A percentile compares a stretch with the other conserved stretches of the same genome.
phyloP scores from a whole-genome alignment of 2,797 vertebrate genomes.

The Scolopax bukidnonensis region DNA sequence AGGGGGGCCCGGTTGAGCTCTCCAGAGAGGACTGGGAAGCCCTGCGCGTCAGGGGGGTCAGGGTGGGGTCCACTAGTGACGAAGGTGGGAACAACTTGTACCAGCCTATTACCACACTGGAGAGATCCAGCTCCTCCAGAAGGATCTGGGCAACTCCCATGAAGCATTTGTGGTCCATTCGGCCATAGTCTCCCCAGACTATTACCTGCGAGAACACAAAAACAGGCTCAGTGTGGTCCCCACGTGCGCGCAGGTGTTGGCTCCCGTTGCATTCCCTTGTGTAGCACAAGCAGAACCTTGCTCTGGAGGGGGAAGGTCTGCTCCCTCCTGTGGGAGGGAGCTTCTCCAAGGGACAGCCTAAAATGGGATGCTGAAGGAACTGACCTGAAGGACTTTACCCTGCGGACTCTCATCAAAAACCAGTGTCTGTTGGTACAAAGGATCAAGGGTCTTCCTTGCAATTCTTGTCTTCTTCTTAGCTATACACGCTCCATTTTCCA shows the following conservation, averaged over 20 bases:
- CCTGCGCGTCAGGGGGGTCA: slow-evolving; percentile 93
- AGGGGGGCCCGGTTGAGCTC: slow-evolving; percentile 92
- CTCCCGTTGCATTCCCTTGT: not conserved
- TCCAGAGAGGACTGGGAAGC: slow-evolving; percentile 97
- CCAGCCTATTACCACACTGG: slow-evolving; percentile 99
- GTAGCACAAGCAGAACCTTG: not conserved
- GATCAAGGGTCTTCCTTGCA: slow-evolving; percentile 97
- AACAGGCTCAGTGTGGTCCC: slow-evolving; percentile 3
- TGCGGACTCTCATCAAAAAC: slow-evolving; percentile 96
- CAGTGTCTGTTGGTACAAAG: slow-evolving; percentile 95
- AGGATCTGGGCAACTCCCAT: slow-evolving; percentile 99
- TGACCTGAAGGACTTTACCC: slow-evolving; percentile 98
- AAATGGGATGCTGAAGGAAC: slow-evolving; percentile 48
- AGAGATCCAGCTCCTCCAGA: slow-evolving; percentile 96
- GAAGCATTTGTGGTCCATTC: slow-evolving; percentile 99
- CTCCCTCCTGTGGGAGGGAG: not conserved
- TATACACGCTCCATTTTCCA: slow-evolving; percentile 96
- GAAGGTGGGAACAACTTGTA: slow-evolving; percentile 99
- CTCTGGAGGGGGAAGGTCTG: not conserved
- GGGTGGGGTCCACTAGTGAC: slow-evolving; percentile 95
- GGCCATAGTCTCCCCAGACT: slow-evolving; percentile 98
- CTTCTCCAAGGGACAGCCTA: not conserved
- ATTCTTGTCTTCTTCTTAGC: slow-evolving; percentile 99
- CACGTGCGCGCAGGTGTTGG: not conserved
- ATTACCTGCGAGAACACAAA: slow-evolving; percentile 87